phyloP scores from a whole-genome alignment of 2,797 vertebrate genomes.

The Geotrypetes seraphini region DNA sequence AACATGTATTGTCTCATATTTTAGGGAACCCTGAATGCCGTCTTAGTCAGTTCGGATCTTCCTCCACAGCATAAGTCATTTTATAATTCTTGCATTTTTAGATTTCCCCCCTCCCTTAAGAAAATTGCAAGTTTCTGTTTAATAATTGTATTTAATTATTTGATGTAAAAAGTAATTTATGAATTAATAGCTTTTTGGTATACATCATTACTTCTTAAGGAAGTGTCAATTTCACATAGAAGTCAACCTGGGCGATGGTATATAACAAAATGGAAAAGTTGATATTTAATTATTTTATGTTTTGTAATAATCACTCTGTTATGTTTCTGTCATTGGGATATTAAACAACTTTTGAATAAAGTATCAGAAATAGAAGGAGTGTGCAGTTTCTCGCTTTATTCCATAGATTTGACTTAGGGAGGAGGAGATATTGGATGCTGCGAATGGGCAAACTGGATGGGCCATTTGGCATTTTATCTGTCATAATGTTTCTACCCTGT shows the following conservation, averaged over 20 bases:
- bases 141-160: slow-evolving; percentile 53
- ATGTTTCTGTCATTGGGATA: slow-evolving; percentile 47
- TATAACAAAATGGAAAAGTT: slow-evolving; percentile 56
- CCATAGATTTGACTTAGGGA: no score
- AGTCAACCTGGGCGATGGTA: slow-evolving; percentile 32
- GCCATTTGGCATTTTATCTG: no score
- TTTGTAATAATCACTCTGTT: slow-evolving; percentile 66
- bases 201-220: slow-evolving; percentile 40
- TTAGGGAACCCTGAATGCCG: slow-evolving; percentile 22
- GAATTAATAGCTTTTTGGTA: slow-evolving; percentile 53
- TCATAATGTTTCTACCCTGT: no score
- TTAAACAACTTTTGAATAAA: slow-evolving; percentile 43
- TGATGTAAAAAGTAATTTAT: slow-evolving; percentile 72
- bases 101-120: no score
- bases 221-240: slow-evolving; percentile 36
- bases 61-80: slow-evolving; percentile 11
- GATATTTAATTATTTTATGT: slow-evolving; percentile 76
- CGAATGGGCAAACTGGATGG: no score
- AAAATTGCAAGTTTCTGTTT: slow-evolving; percentile 33
- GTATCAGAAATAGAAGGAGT: slow-evolving; percentile 21
- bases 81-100: slow-evolving; percentile 20
- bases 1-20: slow-evolving; percentile 21
- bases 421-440: no score
- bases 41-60: slow-evolving; percentile 7
- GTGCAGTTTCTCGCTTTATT: no score